phyloP scores from a whole-genome alignment of 30 jellyfish, hydroid and myxozoan genomes.

The Nemopilema nomurai region DNA sequence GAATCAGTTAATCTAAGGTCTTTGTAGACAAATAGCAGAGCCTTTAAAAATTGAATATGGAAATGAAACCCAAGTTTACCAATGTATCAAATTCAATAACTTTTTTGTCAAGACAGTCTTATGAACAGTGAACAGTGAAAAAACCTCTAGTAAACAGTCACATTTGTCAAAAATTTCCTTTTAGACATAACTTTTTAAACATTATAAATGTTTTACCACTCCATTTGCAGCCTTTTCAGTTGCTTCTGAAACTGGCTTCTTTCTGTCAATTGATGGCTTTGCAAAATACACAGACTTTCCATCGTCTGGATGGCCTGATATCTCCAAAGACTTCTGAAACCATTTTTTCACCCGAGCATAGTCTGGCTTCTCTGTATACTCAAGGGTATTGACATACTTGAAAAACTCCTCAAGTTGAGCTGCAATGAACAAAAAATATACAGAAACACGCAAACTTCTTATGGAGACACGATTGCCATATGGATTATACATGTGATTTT shows the following conservation, averaged over 20 bases:
- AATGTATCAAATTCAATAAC: no score
- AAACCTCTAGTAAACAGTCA: no score
- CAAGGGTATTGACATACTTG: slow-evolving; percentile 57
- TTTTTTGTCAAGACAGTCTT: no score
- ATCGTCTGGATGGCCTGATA: slow-evolving; percentile 61
- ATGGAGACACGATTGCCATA: neutral
- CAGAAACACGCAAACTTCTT: no score
- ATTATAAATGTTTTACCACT: no score
- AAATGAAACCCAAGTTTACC: no score
- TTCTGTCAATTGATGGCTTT: slow-evolving; percentile 12
- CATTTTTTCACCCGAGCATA: slow-evolving; percentile 57
- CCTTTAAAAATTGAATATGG: no score
- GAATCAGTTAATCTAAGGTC: no score
- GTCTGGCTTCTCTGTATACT: slow-evolving; percentile 79
- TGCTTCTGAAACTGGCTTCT: neutral
- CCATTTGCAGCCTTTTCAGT: neutral
- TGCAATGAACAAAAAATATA: slow-evolving; percentile 14
- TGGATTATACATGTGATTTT: neutral
- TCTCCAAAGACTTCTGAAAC: slow-evolving; percentile 66
- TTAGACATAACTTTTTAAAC: no score
- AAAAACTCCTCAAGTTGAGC: slow-evolving; percentile 70
- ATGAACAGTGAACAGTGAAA: no score
- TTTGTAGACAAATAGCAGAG: no score
- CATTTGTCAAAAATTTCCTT: no score
- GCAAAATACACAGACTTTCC: slow-evolving; percentile 64